phyloP scores from a whole-genome alignment of 1,140 invertebrate genomes.

The Drosophila obscura region DNA sequence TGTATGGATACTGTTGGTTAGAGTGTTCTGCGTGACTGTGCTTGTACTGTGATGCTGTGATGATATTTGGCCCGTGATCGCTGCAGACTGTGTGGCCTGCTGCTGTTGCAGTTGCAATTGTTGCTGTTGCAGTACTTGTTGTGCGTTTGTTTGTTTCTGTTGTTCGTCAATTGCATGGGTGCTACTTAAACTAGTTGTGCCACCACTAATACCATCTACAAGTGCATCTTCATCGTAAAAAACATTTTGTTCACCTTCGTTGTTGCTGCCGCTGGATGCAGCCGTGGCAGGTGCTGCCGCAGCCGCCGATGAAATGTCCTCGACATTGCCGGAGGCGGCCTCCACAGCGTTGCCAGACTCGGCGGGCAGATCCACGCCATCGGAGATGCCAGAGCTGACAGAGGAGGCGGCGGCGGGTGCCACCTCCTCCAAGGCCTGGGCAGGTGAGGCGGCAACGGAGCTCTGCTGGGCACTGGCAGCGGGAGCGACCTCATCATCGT shows the following conservation, averaged over 20 bases:
- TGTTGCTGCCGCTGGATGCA: slow-evolving; percentile 65
- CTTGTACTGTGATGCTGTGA: slow-evolving; percentile 51
- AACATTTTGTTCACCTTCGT: slow-evolving; percentile 84
- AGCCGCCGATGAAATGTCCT: slow-evolving; percentile 73
- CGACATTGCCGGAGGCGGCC: slow-evolving; percentile 68
- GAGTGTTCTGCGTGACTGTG: slow-evolving; percentile 65
- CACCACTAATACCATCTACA: slow-evolving; percentile 82
- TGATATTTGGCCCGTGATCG: slow-evolving; percentile 56
- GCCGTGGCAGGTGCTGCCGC: slow-evolving; percentile 61
- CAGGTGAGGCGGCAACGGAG: slow-evolving; percentile 81
- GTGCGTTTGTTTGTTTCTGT: slow-evolving; percentile 70
- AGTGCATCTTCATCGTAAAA: slow-evolving; percentile 85
- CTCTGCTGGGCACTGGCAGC: slow-evolving; percentile 77
- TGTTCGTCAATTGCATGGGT: slow-evolving; percentile 79
- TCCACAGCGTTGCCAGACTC: slow-evolving; percentile 80
- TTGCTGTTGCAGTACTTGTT: slow-evolving; percentile 55
- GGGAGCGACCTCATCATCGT: slow-evolving; percentile 86
- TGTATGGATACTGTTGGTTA: slow-evolving; percentile 51
- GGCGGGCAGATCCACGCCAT: slow-evolving; percentile 74
- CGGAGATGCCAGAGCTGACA: slow-evolving; percentile 77
- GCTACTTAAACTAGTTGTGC: slow-evolving; percentile 79
- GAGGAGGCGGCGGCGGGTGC: slow-evolving; percentile 84
- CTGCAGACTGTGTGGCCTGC: slow-evolving; percentile 47
- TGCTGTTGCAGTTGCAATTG: slow-evolving; percentile 51
- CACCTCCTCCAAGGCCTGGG: slow-evolving; percentile 84